Base-by-base conservation (phyloP, 2,888 invertebrate species). In the Listrodromus nycthemerus region DNA sequence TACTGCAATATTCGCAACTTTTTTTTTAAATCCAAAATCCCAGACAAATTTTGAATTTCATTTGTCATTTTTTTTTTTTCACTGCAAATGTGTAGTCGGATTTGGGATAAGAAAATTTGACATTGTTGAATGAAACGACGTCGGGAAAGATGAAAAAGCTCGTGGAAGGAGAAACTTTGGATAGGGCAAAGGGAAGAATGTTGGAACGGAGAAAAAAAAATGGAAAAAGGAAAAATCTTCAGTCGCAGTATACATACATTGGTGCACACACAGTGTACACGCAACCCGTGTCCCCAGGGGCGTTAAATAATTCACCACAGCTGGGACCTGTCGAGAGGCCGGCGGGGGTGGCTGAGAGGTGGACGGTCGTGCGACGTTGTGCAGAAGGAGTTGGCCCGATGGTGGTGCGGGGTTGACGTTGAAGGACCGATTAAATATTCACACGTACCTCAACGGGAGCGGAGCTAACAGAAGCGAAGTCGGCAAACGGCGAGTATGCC, bases 341-440 rank as follows among this genome's bases (percentile, higher is more conserved):
- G 90, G 90, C 89, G 89, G 89, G 87, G 86, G 89, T 88, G 88
- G 85, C 89, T 87, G 83, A 84, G 89, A 89, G 88, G 86, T 89
- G 89, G 89, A 88, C 86, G 87, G 87, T 84, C 86, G 84, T 88
- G 88, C 55, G 69, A 76, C 73, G 79, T 19, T 10, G 79, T 73
- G 80, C 66, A 73, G 84, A 85, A 85, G 79, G 79, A 79, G 82
- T 82, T 82, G 82, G 82, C 80, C 78, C 75, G 86, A 76, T 79
- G 85, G 58, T 73, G 82, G 71, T 78, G 55, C 45, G 41, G 78
- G 88, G 89, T 87, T 89, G 89, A 89, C 90, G 92, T 89, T 92
- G 90, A 91, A 93, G 93, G 91, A 91, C 91, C 90, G 90, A 91
- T 93, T 90, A 93, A 93, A 93, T 93, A 93, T 93, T 93, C 91